A percentile compares a stretch with the other conserved stretches of the same genome.
Conservation (phyloP, 2,113 vertebrate genomes). For the Platichthys flesus region DNA sequence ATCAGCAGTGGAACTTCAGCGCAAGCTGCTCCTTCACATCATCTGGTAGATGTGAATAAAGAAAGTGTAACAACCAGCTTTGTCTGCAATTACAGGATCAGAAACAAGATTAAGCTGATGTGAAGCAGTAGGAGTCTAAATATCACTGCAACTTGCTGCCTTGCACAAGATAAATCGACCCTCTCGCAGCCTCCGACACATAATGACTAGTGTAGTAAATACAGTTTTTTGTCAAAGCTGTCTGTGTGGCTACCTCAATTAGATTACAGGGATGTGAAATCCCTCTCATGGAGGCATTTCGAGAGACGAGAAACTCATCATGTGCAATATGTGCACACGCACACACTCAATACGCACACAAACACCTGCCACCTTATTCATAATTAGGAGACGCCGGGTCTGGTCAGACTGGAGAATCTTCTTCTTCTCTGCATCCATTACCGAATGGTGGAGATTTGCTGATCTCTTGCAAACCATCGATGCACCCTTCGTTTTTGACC, state of each 20-base stretch:
- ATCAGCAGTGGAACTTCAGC: slow-evolving; percentile 30
- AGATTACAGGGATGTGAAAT: slow-evolving; percentile 67
- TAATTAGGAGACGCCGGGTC: slow-evolving; percentile 68
- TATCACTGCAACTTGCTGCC: slow-evolving; percentile 57
- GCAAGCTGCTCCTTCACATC: slow-evolving; percentile 32
- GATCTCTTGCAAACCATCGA: slow-evolving; percentile 8
- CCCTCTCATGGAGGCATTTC: slow-evolving; percentile 63
- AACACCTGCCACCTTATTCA: slow-evolving; percentile 70
- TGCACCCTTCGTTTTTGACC: slow-evolving; percentile 16
- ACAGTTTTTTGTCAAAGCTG: slow-evolving; percentile 67
- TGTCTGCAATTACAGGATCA: slow-evolving; percentile 46
- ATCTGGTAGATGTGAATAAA: slow-evolving; percentile 46
- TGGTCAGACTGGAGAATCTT: slow-evolving; percentile 29
- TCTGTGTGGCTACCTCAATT: slow-evolving; percentile 68
- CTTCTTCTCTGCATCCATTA: slow-evolving; percentile 36
- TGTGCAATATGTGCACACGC: slow-evolving; percentile 68
- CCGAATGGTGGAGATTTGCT: too few relatives aligned
- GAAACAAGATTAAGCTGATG: slow-evolving; percentile 69
- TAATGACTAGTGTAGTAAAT: slow-evolving; percentile 71
- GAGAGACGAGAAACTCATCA: slow-evolving; percentile 68
- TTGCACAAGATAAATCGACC: slow-evolving; percentile 63
- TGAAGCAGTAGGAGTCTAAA: slow-evolving; percentile 56
- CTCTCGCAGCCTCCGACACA: slow-evolving; percentile 50
- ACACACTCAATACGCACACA: slow-evolving; percentile 11
- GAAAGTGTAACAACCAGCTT: slow-evolving; percentile 41